These are phyloP conservation scores for Drosophila teissieri DNA, from an alignment of 1,140 invertebrate genomes.

Conservation along the genomic window DNA sequence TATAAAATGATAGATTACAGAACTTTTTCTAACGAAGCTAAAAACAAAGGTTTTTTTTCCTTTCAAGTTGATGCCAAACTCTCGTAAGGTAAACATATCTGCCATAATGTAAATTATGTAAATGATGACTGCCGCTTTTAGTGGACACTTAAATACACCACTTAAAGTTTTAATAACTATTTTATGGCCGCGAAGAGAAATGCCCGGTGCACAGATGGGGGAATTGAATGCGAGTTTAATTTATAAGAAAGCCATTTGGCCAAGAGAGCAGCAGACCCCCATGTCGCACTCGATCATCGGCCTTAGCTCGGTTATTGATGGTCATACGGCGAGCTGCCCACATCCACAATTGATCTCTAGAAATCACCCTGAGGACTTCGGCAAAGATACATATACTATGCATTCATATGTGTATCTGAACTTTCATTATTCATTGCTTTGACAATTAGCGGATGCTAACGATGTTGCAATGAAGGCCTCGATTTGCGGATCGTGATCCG, in stretches of 20 bases:
- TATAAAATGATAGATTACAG: too few species aligned
- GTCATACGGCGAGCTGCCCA: conserved; percentile 27
- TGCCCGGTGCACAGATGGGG: conserved; percentile 9
- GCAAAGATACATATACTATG: neutral
- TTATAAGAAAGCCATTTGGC: conserved; percentile 32
- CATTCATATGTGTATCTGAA: conserved; percentile 9
- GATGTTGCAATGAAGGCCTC: conserved; percentile 71
- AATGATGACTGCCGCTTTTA: conserved; percentile 26
- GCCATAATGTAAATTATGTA: conserved; percentile 37
- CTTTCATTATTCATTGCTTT: conserved; percentile 45
- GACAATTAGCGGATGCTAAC: conserved; percentile 32
- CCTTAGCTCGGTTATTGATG: conserved; percentile 47
- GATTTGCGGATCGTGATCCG: conserved; percentile 32
- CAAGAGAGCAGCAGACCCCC: conserved; percentile 8
- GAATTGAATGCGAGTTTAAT: conserved; percentile 18
- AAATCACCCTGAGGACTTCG: conserved; percentile 17
- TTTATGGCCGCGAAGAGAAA: conserved; percentile 34
- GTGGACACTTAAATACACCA: conserved; percentile 39
- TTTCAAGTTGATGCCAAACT: neutral
- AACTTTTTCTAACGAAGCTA: too few species aligned
- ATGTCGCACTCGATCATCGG: neutral
- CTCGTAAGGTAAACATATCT: neutral
- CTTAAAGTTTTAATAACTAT: conserved; percentile 53
- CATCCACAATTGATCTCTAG: conserved; percentile 20
- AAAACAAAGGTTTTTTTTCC: neutral